phyloP scores from a whole-genome alignment of 2,113 vertebrate genomes.

The Astatotilapia flaviijosephi region DNA sequence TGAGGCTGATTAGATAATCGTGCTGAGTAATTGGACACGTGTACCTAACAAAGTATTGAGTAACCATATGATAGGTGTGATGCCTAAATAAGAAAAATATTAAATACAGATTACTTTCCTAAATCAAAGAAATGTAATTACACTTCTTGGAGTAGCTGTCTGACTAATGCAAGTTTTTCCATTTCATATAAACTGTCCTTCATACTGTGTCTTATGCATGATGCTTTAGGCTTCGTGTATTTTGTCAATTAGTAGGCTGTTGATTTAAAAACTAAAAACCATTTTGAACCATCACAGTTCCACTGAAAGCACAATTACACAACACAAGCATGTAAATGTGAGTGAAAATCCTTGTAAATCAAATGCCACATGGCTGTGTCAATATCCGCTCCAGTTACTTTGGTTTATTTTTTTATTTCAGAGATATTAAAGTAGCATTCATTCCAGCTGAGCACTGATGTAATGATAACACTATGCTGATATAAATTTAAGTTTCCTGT shows the following conservation, averaged over 20 bases:
- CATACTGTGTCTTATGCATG: not conserved
- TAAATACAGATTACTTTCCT: not conserved
- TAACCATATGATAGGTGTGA: not conserved
- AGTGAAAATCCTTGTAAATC: not conserved
- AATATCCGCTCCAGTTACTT: not conserved
- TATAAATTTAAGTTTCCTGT: not conserved
- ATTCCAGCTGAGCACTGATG: not conserved
- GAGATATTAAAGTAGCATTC: not conserved
- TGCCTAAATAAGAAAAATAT: not conserved
- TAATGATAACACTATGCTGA: not conserved
- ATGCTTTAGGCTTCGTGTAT: not conserved
- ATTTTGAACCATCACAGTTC: not conserved
- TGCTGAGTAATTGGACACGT: not conserved
- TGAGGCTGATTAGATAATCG: not conserved
- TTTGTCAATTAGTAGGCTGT: not conserved
- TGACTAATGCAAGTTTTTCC: not conserved
- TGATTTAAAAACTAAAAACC: not conserved
- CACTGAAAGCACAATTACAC: not conserved
- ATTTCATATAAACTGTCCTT: not conserved
- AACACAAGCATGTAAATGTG: not conserved
- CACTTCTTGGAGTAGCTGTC: not conserved
- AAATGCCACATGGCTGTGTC: not conserved
- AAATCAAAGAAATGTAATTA: not conserved
- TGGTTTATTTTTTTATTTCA: not conserved
- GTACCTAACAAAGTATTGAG: not conserved